Base-by-base conservation (phyloP, 2,113 vertebrate species). In the Grammomys surdaster region DNA sequence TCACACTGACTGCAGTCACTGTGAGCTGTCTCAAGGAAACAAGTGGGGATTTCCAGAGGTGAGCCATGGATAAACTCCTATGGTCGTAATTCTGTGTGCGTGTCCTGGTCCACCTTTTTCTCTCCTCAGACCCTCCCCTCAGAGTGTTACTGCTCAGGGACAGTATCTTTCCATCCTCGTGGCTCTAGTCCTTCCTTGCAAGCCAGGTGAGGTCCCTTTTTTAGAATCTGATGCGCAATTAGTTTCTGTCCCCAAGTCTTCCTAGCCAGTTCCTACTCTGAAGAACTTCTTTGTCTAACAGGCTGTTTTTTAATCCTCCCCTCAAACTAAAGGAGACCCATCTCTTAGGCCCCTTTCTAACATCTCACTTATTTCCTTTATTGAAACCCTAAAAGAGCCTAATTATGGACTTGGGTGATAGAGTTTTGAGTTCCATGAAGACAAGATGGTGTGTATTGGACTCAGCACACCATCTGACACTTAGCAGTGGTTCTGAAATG, bases 401-500 rank as follows among this genome's bases (percentile, higher is more conserved):
- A 95, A 24, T 90, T 58, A 58, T 26, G 51, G 6, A 85, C 51
- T 46, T 88, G 92, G 63, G 14, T 20, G 12, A 31, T 72, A 65
- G 70, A 88, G 33, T 92, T 69, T 69, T 90, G 69, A 67, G 69
- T 63, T 92, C 36, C 4, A 22, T 26, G 17, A 94, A 22, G 70
- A 84, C 33, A 40, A 28, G 67, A 72, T 4, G 3, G 33, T 80
- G 3, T 94, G 4, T 40, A 14, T 82, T 77, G n/a, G 54, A 14
- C 10, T 87, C 22, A 33, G 43, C 56, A 5, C 86, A 56, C 36
- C 80, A 60, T 67, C 73, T 40, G 77, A 86, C 5, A 56, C 48
- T 72, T 43, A 46, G n/a, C 43, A n/a, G 69, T 31, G 17, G 1
- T 40, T 96, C 46, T 95, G 65, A 96, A 89, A 90, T 90, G 12